These are phyloP conservation scores for Acleris laterana DNA, from an alignment of 2,888 invertebrate genomes.

Conservation along the genomic window DNA sequence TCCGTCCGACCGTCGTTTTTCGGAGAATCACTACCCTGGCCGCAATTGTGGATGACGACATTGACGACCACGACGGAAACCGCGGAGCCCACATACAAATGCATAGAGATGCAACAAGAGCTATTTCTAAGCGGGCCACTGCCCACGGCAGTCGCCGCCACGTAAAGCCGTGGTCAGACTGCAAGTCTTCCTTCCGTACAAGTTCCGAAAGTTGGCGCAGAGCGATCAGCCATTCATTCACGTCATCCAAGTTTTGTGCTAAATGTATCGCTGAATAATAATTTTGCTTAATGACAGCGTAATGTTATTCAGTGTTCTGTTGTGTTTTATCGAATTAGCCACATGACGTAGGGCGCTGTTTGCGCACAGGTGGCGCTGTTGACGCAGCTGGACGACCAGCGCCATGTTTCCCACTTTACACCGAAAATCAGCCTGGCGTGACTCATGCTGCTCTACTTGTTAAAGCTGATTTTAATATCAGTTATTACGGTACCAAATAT, in stretches of 20 bases:
- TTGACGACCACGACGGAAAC: too few species aligned
- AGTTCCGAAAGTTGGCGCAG: too few species aligned
- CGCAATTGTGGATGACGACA: too few species aligned
- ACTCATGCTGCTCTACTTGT: conserved; percentile 49
- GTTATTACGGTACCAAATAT: neutral
- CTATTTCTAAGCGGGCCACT: too few species aligned
- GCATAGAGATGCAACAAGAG: too few species aligned
- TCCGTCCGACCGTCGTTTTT: too few species aligned
- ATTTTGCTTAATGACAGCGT: conserved; percentile 54
- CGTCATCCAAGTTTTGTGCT: conserved; percentile 48
- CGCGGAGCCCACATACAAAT: too few species aligned
- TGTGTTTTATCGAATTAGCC: conserved; percentile 64
- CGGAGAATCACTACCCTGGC: too few species aligned
- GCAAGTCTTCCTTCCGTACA: too few species aligned
- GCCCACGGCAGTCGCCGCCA: too few species aligned
- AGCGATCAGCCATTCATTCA: conserved; percentile 10
- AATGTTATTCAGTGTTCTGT: conserved; percentile 54
- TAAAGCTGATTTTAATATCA: neutral
- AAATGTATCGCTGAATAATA: conserved; percentile 48
- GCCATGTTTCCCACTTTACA: conserved; percentile 42
- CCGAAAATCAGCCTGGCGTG: conserved; percentile 44
- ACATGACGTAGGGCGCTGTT: conserved; percentile 69
- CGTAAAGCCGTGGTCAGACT: too few species aligned
- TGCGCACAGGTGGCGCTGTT: conserved; percentile 62
- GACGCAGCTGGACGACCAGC: conserved; percentile 57